Base-by-base conservation (phyloP, 2,113 vertebrate genomes). In the Entomyzon cyanotis region DNA sequence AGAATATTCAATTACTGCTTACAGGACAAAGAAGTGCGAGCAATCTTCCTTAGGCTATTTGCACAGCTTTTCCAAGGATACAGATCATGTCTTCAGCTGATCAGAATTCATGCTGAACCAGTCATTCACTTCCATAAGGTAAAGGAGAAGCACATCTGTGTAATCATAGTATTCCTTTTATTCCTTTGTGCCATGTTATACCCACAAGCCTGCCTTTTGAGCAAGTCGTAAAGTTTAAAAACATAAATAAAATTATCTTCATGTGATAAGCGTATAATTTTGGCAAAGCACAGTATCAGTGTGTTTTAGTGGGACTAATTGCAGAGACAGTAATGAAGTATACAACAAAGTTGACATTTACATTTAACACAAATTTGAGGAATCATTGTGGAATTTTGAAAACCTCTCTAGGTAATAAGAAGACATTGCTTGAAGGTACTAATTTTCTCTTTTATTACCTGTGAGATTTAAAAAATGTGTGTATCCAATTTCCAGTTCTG, bases 101-200 rank as follows among this genome's bases (percentile, higher is more conserved):
- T 99, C 96, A 98, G 99, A 90, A 99, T 99, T 93, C 99, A 99
- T 95, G 98, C 99, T 63, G 99, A 99, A 95, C 99, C 99, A 25
- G 99, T 99, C 89, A 99, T 99, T 97, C 99, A 99, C 97, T 99
- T 99, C 98, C 99, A 99, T 96, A 99, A 99, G 99, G 99, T 99
- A 98, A 97, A 74, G 84, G 19, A 70, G 84, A 52, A 93, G 33
- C 28, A 79, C 18, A 71, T 62, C 3, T 11, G 1, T 71, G 16
- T 68, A 15, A 84, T 80, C 63, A 35, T 80, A 81, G 15, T 27
- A 4, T 42, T 84, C 1, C 0, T 50, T 69, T 69, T 27, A 4
- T 42, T 84, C 1, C 0, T 50, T 69, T 69, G 30, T 70, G 47
- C 64, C 22, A 2, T 2, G 2, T 74, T 77, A 23, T 12, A 78